phyloP scores from a whole-genome alignment of 2,113 vertebrate species.

The Aplodontia rufa region DNA sequence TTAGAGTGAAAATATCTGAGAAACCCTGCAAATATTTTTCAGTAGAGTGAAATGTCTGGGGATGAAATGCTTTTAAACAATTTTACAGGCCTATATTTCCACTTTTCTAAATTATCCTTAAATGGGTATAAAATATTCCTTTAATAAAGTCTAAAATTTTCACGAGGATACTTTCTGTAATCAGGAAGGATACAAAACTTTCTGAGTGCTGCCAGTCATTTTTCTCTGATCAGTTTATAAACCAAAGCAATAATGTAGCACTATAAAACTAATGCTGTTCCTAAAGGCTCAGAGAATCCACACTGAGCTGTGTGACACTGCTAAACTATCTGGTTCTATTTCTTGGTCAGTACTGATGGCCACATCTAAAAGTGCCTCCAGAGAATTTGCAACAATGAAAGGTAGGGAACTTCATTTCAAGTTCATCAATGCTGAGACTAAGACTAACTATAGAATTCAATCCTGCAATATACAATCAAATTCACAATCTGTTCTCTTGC shows the following conservation, averaged over 20 bases:
- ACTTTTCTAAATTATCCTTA: not conserved
- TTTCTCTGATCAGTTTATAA: not conserved
- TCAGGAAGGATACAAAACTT: not conserved
- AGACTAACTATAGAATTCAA: not conserved
- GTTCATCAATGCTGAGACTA: not conserved
- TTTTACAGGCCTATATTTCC: not conserved
- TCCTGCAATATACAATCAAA: not conserved
- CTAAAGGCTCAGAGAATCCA: not conserved
- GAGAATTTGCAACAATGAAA: not conserved
- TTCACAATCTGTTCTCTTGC: not conserved
- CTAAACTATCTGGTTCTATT: not conserved
- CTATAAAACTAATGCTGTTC: not conserved
- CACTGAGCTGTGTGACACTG: not conserved
- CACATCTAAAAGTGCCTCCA: not conserved
- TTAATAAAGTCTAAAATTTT: not conserved
- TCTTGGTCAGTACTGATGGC: not conserved
- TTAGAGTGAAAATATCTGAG: constrained; percentile 5
- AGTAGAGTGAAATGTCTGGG: not conserved
- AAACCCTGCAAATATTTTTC: constrained; percentile 38
- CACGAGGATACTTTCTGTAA: not conserved
- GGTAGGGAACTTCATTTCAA: not conserved
- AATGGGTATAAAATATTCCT: not conserved
- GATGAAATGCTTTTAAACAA: not conserved
- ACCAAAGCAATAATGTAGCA: not conserved
- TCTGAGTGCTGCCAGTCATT: not conserved